Conservation (phyloP, 2,888 invertebrate genomes). For the Thereva unica region DNA sequence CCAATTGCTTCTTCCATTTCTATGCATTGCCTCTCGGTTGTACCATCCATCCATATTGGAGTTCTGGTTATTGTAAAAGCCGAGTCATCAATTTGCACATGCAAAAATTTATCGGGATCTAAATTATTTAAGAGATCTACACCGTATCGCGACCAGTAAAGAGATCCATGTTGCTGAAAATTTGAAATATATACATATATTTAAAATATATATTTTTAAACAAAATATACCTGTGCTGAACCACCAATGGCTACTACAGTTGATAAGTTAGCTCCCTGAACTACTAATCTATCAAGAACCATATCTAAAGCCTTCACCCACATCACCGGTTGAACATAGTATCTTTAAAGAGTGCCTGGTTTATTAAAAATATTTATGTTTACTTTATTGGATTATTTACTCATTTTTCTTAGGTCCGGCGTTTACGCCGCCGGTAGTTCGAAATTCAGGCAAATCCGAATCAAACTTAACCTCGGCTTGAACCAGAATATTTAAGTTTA, state of each 20-base stretch:
- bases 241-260: conserved; percentile 86
- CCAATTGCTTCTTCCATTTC: conserved; percentile 82
- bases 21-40: conserved; percentile 55
- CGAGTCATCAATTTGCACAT: conserved; percentile 76
- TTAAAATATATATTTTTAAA: conserved; percentile 1
- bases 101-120: conserved; percentile 75
- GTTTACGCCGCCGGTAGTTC: conserved; percentile 64
- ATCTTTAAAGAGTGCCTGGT: conserved; percentile 57
- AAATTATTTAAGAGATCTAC: conserved; percentile 67
- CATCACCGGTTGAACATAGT: conserved; percentile 84
- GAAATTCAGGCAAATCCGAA: conserved; percentile 89
- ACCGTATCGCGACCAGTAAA: conserved; percentile 88
- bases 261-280: conserved; percentile 81
- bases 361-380: conserved; percentile 5
- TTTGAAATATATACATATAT: conserved; percentile 1
- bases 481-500: conserved; percentile 71
- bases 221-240: conserved; percentile 79
- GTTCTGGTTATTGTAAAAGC: conserved; percentile 79
- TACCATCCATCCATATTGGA: conserved; percentile 96
- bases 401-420: conserved; percentile 58
- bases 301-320: conserved; percentile 96
- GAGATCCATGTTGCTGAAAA: conserved; percentile 92
- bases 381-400: conserved; percentile 20
- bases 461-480: conserved; percentile 89
- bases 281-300: conserved; percentile 80